These are phyloP conservation scores for Emydocephalus ijimae DNA, from an alignment of 2,113 vertebrate species.

Conservation along the genomic window DNA sequence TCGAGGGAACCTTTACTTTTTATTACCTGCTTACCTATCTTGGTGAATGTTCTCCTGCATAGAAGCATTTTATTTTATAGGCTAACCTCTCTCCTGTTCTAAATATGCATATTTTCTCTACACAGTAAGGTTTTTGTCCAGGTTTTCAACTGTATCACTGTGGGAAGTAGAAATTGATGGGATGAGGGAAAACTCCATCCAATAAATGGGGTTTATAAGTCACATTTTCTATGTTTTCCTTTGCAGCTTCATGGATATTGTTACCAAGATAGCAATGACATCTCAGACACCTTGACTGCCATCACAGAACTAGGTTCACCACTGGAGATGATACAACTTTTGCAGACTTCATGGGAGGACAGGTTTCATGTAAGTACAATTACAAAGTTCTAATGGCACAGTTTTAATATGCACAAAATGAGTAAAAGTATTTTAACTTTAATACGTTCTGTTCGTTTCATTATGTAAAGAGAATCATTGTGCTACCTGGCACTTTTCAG, in stretches of 20 bases:
- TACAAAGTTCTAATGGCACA: neutral
- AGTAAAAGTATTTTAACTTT: neutral
- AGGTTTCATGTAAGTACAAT: slow-evolving; percentile 81
- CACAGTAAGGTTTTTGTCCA: neutral
- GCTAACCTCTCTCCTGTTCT: neutral
- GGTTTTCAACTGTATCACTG: neutral
- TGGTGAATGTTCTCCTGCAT: neutral
- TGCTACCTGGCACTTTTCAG: neutral
- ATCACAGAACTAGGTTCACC: slow-evolving; percentile 88
- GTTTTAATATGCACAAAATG: neutral
- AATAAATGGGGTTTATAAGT: fast-evolving
- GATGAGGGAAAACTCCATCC: neutral
- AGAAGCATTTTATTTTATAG: neutral
- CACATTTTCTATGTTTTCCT: slow-evolving; percentile 20
- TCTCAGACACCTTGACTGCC: slow-evolving; percentile 83
- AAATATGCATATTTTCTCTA: neutral
- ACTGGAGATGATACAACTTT: slow-evolving; percentile 88
- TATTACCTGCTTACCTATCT: neutral
- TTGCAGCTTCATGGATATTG: slow-evolving; percentile 86
- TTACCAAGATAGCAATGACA: slow-evolving; percentile 86
- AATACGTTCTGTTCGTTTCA: too few relatives aligned
- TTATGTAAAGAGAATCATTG: neutral
- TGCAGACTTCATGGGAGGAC: slow-evolving; percentile 90
- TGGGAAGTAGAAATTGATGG: neutral
- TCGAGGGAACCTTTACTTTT: neutral